Base-by-base conservation (phyloP, 35 echinoderm and acorn worm species). In the Chiridota heheva region DNA sequence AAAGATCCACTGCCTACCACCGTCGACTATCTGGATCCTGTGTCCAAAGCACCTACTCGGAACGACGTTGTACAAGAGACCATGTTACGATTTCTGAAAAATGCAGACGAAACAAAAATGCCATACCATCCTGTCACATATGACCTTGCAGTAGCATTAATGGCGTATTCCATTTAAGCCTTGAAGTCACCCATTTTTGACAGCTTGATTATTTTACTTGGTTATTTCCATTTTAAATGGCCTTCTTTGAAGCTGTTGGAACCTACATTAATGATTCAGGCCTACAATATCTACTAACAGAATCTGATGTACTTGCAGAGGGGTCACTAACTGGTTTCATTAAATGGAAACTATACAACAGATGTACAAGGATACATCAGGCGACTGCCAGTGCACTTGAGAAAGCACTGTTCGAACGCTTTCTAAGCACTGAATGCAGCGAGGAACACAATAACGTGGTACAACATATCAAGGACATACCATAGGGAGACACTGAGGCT, bases 251-350 rank as follows among this genome's bases (percentile, higher is more conserved):
- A 72, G 84, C 77, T 37, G 29, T 87, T 42, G 90, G 90, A 75
- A 92, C 90, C 40, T 87, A 82, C 66, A 69, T 92, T 66, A 42
- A 40, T 62, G 76, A 92, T 82, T 92, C 90, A 33, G 84, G 83
- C 12, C 42, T 82, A 67, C 67, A 76, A 60, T 87, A 92, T 27
- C 73, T 86, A 32, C 76, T 92, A 39, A 81, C 71, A 12, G 81
- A 84, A 40, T 45, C 71, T 57, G 88, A 47, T 76, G 58, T 90
- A 33, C 67, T 91, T 48, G 88, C 81, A 38, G 65, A 86, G 30
- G 89, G 89, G 16, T 92, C 89, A 66, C 55, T 92, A 36, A 44
- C 58, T 80, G 71, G 88, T 20, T 91, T 91, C 47, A 86, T 91
- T 25, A 47, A 55, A 6, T 72, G 63, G 25, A 91, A 80, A 56